These are phyloP conservation scores for Centroberyx gerrardi DNA, from an alignment of 2,797 vertebrate species.

Conservation along the genomic window DNA sequence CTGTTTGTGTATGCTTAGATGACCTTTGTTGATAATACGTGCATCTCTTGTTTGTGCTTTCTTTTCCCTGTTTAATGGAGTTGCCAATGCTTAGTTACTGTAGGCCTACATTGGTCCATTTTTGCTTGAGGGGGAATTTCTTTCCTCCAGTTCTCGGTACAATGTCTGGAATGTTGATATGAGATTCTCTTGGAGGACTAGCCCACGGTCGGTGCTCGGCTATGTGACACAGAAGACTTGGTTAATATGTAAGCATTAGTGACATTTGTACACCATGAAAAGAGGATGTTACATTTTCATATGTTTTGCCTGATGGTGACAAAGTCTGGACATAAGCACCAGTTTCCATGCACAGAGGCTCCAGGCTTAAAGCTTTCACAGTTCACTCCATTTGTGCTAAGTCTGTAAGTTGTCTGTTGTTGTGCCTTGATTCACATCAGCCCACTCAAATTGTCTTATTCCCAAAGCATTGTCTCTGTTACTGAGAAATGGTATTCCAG, in stretches of 20 bases:
- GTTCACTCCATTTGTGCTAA: background rate
- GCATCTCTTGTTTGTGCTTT: slow-evolving; percentile 12
- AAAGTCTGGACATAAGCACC: too few species aligned
- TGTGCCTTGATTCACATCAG: background rate
- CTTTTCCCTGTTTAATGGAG: slow-evolving; percentile 14
- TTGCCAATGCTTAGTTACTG: slow-evolving; percentile 20
- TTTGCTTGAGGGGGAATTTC: background rate
- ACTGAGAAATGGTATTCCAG: background rate
- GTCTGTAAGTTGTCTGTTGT: too few species aligned
- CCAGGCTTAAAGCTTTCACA: background rate
- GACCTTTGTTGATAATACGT: slow-evolving; percentile 37
- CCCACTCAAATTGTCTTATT: background rate
- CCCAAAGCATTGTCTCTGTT: background rate
- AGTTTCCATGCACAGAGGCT: background rate
- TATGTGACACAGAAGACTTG: too few species aligned
- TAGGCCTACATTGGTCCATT: background rate
- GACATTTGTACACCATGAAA: too few species aligned
- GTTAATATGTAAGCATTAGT: too few species aligned
- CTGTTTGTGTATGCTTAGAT: slow-evolving; percentile 5
- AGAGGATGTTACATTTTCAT: too few species aligned
- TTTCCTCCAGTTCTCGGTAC: slow-evolving; percentile 1
- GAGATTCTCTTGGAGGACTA: background rate
- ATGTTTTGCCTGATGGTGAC: too few species aligned
- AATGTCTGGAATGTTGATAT: slow-evolving; percentile 2
- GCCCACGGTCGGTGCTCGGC: too few species aligned